phyloP scores from a whole-genome alignment of 2,888 invertebrate genomes.

The Meiosimyza decipiens region DNA sequence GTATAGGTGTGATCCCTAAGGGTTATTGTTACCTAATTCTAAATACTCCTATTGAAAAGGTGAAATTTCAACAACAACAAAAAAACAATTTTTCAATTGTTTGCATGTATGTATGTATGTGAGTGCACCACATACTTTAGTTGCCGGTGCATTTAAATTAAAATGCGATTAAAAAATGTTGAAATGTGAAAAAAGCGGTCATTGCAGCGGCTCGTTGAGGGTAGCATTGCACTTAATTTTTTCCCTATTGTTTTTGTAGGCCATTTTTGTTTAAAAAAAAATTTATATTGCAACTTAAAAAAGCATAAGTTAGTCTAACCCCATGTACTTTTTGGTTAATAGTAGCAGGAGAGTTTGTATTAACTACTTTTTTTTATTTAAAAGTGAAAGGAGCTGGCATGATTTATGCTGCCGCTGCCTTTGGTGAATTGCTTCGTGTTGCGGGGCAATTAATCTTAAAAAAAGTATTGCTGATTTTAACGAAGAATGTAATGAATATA shows the following conservation, averaged over 20 bases:
- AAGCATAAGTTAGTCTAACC: background rate
- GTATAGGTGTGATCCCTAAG: no score
- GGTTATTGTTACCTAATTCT: no score
- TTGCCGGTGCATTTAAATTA: conserved; percentile 20
- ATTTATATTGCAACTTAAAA: background rate
- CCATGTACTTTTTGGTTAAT: background rate
- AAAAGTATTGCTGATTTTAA: conserved; percentile 27
- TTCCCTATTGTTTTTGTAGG: background rate
- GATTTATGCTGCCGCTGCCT: conserved; percentile 40
- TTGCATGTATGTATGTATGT: background rate
- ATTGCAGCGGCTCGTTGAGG: conserved; percentile 35
- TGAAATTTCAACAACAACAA: no score
- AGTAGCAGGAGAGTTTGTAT: background rate
- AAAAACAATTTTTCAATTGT: no score
- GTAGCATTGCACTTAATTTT: background rate
- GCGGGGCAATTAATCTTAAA: conserved; percentile 43
- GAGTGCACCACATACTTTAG: background rate
- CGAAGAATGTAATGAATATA: conserved; percentile 11
- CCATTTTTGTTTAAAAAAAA: conserved; percentile 9
- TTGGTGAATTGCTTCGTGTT: conserved; percentile 41
- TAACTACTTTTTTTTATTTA: conserved; percentile 16
- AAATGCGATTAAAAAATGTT: conserved; percentile 41
- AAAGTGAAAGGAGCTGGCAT: conserved; percentile 44
- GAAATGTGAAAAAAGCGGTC: conserved; percentile 41
- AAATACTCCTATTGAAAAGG: no score